Conservation (phyloP, 2,888 invertebrate species). For the Parnassius orleans region DNA sequence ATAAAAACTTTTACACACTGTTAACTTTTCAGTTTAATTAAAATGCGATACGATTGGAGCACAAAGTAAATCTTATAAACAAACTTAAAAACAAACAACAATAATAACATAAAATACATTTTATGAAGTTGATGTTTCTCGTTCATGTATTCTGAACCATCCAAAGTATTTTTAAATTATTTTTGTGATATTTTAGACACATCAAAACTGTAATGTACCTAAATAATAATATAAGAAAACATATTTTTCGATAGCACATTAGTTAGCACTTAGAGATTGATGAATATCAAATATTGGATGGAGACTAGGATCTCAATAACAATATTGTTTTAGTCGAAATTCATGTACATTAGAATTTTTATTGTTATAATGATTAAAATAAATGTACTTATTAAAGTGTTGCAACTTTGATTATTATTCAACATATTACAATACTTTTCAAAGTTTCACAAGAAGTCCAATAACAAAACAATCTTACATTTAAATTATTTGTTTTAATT, state of each 20-base stretch:
- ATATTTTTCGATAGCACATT: slow-evolving; percentile 31
- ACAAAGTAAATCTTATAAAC: not conserved
- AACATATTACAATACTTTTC: too few species aligned
- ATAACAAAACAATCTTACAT: too few species aligned
- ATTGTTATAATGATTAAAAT: slow-evolving; percentile 19
- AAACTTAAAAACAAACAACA: too few species aligned
- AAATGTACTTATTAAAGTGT: not conserved
- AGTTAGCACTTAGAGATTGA: slow-evolving; percentile 24
- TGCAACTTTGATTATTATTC: too few species aligned
- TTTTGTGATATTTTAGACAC: slow-evolving; percentile 18
- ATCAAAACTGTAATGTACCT: slow-evolving; percentile 25
- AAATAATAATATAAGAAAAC: slow-evolving; percentile 19
- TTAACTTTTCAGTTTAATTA: too few species aligned
- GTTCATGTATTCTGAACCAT: not conserved
- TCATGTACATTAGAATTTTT: slow-evolving; percentile 16
- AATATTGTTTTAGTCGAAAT: slow-evolving; percentile 15
- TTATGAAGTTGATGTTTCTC: not conserved
- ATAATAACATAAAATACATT: too few species aligned
- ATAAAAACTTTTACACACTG: too few species aligned
- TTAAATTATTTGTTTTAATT: not conserved
- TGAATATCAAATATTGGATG: slow-evolving; percentile 5
- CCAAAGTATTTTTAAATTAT: slow-evolving; percentile 10
- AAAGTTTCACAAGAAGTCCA: too few species aligned
- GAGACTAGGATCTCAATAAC: slow-evolving; percentile 20
- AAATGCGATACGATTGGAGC: not conserved